Percentiles rank a stretch among this genome's conserved stretches.
Evolutionary conservation across 2,888 invertebrate genomes (phyloP).

Genomic region (Antitype chi): DNA sequence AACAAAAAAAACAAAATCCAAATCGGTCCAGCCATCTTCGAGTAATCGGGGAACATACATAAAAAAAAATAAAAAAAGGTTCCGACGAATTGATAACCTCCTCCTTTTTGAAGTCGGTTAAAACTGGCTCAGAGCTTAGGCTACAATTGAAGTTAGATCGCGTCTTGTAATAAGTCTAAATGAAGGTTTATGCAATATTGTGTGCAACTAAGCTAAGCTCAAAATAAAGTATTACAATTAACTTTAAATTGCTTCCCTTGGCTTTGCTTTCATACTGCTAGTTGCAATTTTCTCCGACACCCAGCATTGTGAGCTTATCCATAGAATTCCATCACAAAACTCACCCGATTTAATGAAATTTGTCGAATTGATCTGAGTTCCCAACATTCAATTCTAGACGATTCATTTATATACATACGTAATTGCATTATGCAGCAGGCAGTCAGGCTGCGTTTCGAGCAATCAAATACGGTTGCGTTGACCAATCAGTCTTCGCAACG

Average conservation of each 20-base stretch:
- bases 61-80: too few relatives aligned
- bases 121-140: too few relatives aligned
- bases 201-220: too few relatives aligned
- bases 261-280: background rate
- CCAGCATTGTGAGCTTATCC: background rate
- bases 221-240: too few relatives aligned
- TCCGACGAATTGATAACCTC: too few relatives aligned
- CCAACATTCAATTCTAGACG: background rate
- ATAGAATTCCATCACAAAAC: background rate
- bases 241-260: background rate
- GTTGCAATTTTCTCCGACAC: background rate
- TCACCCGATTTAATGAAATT: background rate
- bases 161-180: too few relatives aligned
- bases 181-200: too few relatives aligned
- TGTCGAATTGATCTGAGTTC: background rate
- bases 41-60: too few relatives aligned
- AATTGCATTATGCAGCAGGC: constrained; percentile 21
- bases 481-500: constrained; percentile 40
- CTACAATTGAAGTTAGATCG: too few relatives aligned
- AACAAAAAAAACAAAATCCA: too few relatives aligned
- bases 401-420: constrained; percentile 8
- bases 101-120: too few relatives aligned
- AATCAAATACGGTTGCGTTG: constrained; percentile 33
- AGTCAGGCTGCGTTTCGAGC: constrained; percentile 30
- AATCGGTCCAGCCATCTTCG: too few relatives aligned